Evolutionary conservation across 2,113 vertebrate genomes (phyloP).

Genomic region (Hippotragus niger): DNA sequence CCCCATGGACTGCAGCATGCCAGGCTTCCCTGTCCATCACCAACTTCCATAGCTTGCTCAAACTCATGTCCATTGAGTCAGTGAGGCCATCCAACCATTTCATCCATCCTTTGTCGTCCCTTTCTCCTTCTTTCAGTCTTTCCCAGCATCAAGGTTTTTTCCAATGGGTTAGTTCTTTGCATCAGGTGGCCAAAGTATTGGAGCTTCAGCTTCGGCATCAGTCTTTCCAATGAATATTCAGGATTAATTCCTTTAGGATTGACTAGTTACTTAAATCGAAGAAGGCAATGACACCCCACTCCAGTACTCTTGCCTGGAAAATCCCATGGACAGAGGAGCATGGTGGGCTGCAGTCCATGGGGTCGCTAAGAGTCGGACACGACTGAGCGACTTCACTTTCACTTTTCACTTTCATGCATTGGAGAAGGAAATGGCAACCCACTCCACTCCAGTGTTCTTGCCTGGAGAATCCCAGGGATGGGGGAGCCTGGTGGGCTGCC

Average conservation of each 20-base stretch:
- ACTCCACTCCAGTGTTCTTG: too few relatives aligned
- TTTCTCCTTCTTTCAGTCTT: neutral
- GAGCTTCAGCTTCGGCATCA: neutral
- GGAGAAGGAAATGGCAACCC: too few relatives aligned
- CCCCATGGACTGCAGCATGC: neutral
- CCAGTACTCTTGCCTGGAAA: too few relatives aligned
- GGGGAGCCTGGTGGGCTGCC: too few relatives aligned
- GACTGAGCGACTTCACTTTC: too few relatives aligned
- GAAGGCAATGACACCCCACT: too few relatives aligned
- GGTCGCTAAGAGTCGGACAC: too few relatives aligned
- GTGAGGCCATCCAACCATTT: neutral
- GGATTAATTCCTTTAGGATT: neutral
- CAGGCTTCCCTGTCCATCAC: neutral
- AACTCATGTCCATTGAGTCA: neutral
- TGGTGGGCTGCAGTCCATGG: too few relatives aligned
- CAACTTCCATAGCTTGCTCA: neutral
- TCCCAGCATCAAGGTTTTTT: neutral
- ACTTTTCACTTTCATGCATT: too few relatives aligned
- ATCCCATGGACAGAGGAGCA: too few relatives aligned
- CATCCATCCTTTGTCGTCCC: neutral
- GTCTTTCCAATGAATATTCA: neutral
- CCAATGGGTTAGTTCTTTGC: neutral
- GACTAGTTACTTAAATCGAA: neutral
- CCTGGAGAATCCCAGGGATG: too few relatives aligned
- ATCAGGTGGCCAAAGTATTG: neutral